Conservation (phyloP, 2,113 vertebrate species). For the Urocolius indicus region DNA sequence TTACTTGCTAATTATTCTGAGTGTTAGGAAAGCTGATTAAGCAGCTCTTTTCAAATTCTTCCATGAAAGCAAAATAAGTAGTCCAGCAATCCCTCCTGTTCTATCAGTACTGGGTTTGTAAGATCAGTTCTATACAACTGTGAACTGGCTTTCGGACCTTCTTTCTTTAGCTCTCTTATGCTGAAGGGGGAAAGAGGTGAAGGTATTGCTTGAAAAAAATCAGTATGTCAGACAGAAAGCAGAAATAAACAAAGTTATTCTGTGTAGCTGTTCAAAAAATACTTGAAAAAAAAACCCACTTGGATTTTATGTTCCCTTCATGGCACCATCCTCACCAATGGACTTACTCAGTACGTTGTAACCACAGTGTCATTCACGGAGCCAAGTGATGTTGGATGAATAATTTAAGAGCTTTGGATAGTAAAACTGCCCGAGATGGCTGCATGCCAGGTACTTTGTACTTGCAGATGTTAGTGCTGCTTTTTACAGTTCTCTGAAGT, state of each 20-base stretch:
- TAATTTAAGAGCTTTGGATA: conserved; percentile 28
- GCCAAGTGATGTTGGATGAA: not conserved
- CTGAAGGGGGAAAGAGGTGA: not conserved
- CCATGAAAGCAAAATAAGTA: conserved; percentile 36
- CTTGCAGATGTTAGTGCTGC: not conserved
- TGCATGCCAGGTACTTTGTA: not conserved
- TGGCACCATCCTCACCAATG: not conserved
- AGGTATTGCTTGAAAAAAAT: not conserved
- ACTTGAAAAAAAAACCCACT: not conserved
- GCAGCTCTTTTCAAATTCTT: conserved; percentile 43
- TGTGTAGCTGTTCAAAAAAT: not conserved
- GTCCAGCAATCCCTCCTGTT: not conserved
- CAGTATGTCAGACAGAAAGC: not conserved
- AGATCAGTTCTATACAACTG: not conserved
- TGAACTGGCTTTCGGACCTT: not conserved
- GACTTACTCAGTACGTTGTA: not conserved
- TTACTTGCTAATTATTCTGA: conserved; percentile 58
- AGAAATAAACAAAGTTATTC: not conserved
- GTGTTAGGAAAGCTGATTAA: conserved; percentile 60
- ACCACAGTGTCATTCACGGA: not conserved
- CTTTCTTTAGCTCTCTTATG: not conserved
- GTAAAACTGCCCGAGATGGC: not conserved
- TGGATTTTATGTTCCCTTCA: not conserved
- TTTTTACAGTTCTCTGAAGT: not conserved
- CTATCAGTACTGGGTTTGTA: not conserved